Evolutionary conservation across 2,888 invertebrate species (phyloP).

Genomic region (Phalera bucephala): DNA sequence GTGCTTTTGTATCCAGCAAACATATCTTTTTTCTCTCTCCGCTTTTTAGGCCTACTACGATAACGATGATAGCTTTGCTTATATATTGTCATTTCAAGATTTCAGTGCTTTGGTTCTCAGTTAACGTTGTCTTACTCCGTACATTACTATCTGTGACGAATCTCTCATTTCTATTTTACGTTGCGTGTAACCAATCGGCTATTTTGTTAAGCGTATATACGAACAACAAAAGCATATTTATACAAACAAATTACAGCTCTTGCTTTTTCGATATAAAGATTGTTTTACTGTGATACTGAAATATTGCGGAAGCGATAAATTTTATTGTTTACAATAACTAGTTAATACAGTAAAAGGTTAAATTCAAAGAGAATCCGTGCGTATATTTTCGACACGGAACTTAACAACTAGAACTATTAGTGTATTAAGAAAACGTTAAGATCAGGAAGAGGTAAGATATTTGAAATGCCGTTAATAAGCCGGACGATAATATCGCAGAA

Average conservation of each 20-base stretch:
- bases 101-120: conserved; percentile 3
- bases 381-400: background rate
- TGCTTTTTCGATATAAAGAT: background rate
- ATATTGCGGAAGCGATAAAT: conserved; percentile 1
- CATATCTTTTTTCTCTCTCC: no score
- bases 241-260: background rate
- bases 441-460: no score
- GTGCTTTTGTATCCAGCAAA: no score
- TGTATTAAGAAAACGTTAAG: no score
- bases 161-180: conserved; percentile 51
- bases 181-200: conserved; percentile 43
- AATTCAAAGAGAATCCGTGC: background rate
- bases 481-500: no score
- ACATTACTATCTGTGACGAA: conserved; percentile 48
- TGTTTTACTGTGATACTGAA: background rate
- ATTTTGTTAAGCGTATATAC: conserved; percentile 33
- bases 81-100: no score
- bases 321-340: conserved; percentile 3
- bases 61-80: no score
- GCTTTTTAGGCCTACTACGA: no score
- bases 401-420: background rate
- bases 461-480: no score
- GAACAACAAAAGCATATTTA: conserved; percentile 1
- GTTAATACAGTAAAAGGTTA: background rate
- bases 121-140: conserved; percentile 17